These are phyloP conservation scores for Lagria hirta DNA, from an alignment of 2,888 invertebrate species.

Conservation along the genomic window DNA sequence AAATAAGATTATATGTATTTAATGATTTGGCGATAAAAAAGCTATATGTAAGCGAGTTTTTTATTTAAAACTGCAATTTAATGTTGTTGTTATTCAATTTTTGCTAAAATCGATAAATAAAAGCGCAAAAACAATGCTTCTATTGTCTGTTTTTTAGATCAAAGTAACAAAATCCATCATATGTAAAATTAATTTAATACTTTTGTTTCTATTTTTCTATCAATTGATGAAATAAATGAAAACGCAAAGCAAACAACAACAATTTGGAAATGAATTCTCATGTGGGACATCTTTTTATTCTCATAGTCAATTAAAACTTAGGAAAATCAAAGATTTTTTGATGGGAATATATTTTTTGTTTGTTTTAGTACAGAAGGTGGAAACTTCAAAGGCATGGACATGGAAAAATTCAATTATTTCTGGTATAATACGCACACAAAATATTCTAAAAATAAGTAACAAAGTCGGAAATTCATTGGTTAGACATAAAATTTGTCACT, in stretches of 20 bases:
- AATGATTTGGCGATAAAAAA: too few relatives aligned
- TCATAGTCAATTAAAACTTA: constrained; percentile 11
- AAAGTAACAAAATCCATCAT: too few relatives aligned
- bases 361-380: constrained; percentile 1
- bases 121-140: too few relatives aligned
- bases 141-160: too few relatives aligned
- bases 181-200: neutral
- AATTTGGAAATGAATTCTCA: constrained; percentile 10
- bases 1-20: too few relatives aligned
- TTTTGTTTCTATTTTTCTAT: neutral
- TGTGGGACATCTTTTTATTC: constrained; percentile 9
- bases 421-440: constrained; percentile 13
- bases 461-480: too few relatives aligned
- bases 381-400: constrained; percentile 6
- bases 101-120: too few relatives aligned
- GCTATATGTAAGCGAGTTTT: too few relatives aligned
- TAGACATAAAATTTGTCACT: constrained; percentile 2
- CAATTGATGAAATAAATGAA: neutral
- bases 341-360: constrained; percentile 1
- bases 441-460: constrained; percentile 14
- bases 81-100: too few relatives aligned
- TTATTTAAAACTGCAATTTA: too few relatives aligned
- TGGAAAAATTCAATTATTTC: constrained; percentile 14
- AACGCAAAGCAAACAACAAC: neutral
- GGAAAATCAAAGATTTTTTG: neutral